Base-by-base conservation (phyloP, 1,140 invertebrate genomes). In the Leptinotarsa undecemlineata region DNA sequence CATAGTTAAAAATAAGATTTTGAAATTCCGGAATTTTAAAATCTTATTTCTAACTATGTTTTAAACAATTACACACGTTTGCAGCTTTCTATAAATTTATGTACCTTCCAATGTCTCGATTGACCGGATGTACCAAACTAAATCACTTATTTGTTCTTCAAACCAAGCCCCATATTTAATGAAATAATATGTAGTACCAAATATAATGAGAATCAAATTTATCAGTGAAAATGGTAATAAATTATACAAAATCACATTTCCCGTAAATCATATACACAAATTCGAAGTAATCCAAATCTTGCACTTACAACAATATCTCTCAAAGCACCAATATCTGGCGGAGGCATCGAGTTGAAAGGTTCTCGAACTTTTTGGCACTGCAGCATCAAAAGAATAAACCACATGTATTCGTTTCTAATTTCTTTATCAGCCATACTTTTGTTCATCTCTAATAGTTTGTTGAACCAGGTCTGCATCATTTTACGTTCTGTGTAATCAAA, bases 361-460 rank as follows among this genome's bases (percentile, higher is more conserved):
- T 82, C 80, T 2, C 81, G 79, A 17, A 86, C 75, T 71, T 78
- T 80, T 62, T 84, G 85, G 60, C 78, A 83, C 76, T 86, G 83
- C 71, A 86, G 76, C 76, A 86, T 84, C 13, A 86, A 69, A 3
- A 86, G 74, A 20, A 86, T 74, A 57, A 85, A 85, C 84, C 85
- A 85, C 82, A 85, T 86, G 73, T 86, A 86, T 61, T 86, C 84
- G 72, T 85, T 84, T 60, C 85, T 75, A 1, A 80, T 80, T 47
- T 76, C 72, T 68, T 83, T 76, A 57, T 84, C 78, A 26, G 82
- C 77, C 3, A 75, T 66, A 26, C 70, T 80, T n/a, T 78, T 76
- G 11, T 74, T 70, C 63, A 84, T 77, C 19, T 79, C 75, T n/a
- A 80, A 71, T 3, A 86, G 74, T 78, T 82, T 82, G 42, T 82